Conservation (phyloP, 1,140 invertebrate species). For the Cryptotermes secundus region DNA sequence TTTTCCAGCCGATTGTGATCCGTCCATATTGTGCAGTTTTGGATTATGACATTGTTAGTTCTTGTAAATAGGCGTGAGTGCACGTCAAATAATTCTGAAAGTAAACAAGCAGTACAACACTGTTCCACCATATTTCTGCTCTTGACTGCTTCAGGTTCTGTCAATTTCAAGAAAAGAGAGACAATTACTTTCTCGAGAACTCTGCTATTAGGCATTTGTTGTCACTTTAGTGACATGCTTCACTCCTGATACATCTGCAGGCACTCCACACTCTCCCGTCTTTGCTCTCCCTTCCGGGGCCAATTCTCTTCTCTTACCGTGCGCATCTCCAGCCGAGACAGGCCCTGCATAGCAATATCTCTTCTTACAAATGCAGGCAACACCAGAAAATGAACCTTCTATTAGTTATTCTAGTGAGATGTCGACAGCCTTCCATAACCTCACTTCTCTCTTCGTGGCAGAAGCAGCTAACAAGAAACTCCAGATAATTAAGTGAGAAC, state of each 20-base stretch:
- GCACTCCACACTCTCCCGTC: neutral
- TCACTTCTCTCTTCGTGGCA: neutral
- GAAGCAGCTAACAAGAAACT: neutral
- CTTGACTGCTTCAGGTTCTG: too few relatives aligned
- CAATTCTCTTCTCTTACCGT: neutral
- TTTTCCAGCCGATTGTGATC: too few relatives aligned
- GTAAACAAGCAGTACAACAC: too few relatives aligned
- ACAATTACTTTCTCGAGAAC: too few relatives aligned
- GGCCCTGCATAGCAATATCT: neutral
- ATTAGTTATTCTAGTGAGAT: neutral
- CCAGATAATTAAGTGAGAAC: neutral
- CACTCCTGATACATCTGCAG: neutral
- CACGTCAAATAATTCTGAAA: too few relatives aligned
- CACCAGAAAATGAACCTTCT: neutral
- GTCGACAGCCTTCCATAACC: neutral
- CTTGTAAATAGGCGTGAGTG: too few relatives aligned
- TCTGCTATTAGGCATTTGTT: too few relatives aligned
- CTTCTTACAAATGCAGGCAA: neutral
- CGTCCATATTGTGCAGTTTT: too few relatives aligned
- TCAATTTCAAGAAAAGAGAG: too few relatives aligned
- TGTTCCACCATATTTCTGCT: too few relatives aligned
- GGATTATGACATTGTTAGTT: too few relatives aligned
- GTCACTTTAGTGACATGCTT: too few relatives aligned
- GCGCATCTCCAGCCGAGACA: neutral
- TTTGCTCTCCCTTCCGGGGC: neutral